Base-by-base conservation (phyloP, 2,797 vertebrate species). In the Gila robusta region DNA sequence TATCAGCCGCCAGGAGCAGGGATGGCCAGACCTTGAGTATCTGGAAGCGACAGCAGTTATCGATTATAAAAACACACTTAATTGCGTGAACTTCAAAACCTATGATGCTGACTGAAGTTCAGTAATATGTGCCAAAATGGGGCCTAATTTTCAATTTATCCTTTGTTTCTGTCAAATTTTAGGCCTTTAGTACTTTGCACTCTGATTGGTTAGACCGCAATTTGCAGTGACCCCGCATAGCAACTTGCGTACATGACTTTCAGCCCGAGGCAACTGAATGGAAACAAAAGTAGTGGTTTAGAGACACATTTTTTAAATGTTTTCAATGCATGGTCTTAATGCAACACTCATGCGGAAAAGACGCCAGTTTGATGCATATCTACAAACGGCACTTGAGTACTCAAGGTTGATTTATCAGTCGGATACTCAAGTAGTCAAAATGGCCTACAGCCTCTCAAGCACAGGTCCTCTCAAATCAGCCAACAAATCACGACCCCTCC, bases 1-100 rank as follows among this genome's bases (percentile, higher is more conserved):
- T 70, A 80, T 89, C 82, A 87, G 81, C 86, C 70, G 59, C 83
- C 78, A 88, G 47, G 37, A 72, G 39, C 77, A 49, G 14, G 70
- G 19, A 90, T 88, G 90, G 16, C 90, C 83, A 83, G 62, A 80
- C 49, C 41, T n/a, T 21, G 44, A 67, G 32, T 64, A 49, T 11
- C 39, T 79, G 77, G n/a, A 62, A 82, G 11, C 19, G 6, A 83
- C 39, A 64, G 39, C 37, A 64, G 35, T 72, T 21, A 59, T 59
- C 28, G 17, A 47, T 44, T 44, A 14, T 35, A 9, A 83, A 83
- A 73, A 28, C 12, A 47, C 32, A 64, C 56, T 17, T 7, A 26
- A 19, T 10, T 26, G 16, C 1, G n/a, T 26, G 39, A 26, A 39
- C 23, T 66, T 49, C 16, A 44, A 74, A 83, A 47, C 9, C 1